phyloP scores from a whole-genome alignment of 2,113 vertebrate genomes.

The Andinoacara biseriatus region DNA sequence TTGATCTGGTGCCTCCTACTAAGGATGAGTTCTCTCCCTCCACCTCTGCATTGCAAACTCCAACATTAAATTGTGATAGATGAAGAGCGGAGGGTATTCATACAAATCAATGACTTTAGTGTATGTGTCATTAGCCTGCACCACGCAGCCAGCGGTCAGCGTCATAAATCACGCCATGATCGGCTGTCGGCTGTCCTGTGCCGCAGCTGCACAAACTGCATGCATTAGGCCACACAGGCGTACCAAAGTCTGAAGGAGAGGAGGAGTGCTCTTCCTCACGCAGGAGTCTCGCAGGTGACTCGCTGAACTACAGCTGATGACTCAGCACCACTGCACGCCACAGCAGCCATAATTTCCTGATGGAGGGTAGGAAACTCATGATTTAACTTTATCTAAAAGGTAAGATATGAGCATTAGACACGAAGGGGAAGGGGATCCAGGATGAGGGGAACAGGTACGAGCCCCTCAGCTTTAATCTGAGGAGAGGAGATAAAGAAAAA shows the following conservation, averaged over 20 bases:
- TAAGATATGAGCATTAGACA: too few species aligned
- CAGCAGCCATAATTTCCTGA: neutral
- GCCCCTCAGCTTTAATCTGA: neutral
- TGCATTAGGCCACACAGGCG: slow-evolving; percentile 83
- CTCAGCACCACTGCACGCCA: slow-evolving; percentile 12
- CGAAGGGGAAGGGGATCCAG: too few species aligned
- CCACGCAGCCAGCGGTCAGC: slow-evolving; percentile 98
- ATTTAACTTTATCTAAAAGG: neutral
- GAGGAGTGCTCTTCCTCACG: neutral
- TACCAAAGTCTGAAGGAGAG: slow-evolving; percentile 30
- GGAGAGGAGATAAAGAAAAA: neutral
- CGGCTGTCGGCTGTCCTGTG: slow-evolving; percentile 92
- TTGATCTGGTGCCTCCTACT: slow-evolving; percentile 10
- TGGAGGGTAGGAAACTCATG: neutral
- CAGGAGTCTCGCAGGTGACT: slow-evolving; percentile 32
- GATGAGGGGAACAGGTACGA: neutral
- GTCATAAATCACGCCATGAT: slow-evolving; percentile 99
- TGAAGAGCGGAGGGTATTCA: slow-evolving; percentile 99
- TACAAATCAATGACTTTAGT: slow-evolving; percentile 99
- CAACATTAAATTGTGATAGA: slow-evolving; percentile 99
- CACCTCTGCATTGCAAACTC: slow-evolving; percentile 97
- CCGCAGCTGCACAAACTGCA: slow-evolving; percentile 84
- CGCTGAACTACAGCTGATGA: slow-evolving; percentile 44
- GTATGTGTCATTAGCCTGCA: slow-evolving; percentile 99
- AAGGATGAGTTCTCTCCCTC: slow-evolving; percentile 18